A percentile compares a stretch with the other conserved stretches of the same genome.
phyloP scores from a whole-genome alignment of 2,888 invertebrate genomes.

The Trypoxylon attenuatum region DNA sequence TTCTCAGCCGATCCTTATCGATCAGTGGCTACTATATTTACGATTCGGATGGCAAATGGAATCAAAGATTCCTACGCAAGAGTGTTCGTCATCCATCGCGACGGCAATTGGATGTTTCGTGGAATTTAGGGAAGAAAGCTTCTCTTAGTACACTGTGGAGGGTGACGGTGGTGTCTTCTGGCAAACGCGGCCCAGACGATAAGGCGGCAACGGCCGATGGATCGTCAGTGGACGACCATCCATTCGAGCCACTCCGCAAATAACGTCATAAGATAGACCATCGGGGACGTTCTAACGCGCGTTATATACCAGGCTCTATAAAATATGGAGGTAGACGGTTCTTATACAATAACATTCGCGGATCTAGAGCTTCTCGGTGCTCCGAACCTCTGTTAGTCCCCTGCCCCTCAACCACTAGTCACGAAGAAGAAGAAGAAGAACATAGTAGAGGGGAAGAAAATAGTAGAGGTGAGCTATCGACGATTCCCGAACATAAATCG shows the following conservation, averaged over 20 bases:
- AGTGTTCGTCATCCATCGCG: conserved; percentile 25
- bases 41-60: conserved; percentile 41
- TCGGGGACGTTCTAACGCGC: conserved; percentile 50
- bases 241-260: conserved; percentile 59
- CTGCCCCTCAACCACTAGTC: conserved; percentile 10
- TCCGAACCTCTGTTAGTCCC: conserved; percentile 32
- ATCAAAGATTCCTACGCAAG: conserved; percentile 28
- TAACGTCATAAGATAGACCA: conserved; percentile 62
- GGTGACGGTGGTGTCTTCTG: conserved; percentile 16
- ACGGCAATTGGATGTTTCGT: conserved; percentile 35
- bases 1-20: conserved; percentile 20
- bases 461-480: conserved; percentile 65
- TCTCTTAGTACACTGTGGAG: conserved; percentile 32
- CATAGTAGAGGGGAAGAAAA: conserved; percentile 36
- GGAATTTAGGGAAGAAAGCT: conserved; percentile 27
- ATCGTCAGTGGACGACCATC: conserved; percentile 50
- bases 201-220: conserved; percentile 30
- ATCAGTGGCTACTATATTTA: conserved; percentile 33
- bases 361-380: conserved; percentile 39
- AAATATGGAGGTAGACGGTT: conserved; percentile 60
- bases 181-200: neutral
- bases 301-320: conserved; percentile 56
- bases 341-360: conserved; percentile 63
- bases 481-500: conserved; percentile 70
- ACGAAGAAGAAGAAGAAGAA: neutral